phyloP scores from a whole-genome alignment of 2,888 invertebrate genomes.

The Lutraria lutraria region DNA sequence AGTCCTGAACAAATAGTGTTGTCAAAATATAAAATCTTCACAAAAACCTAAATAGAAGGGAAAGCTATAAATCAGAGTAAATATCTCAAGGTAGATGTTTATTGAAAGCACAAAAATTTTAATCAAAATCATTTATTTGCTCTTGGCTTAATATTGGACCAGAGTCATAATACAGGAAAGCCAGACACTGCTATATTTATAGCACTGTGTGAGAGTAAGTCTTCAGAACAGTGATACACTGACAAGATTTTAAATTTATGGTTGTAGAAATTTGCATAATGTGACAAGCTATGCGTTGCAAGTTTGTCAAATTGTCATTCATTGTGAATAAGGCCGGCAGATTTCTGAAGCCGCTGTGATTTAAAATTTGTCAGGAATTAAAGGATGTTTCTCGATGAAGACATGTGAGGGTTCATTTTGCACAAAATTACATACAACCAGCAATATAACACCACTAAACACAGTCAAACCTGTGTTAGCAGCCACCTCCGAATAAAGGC shows the following conservation, averaged over 20 bases:
- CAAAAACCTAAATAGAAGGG: background rate
- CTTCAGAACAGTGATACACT: background rate
- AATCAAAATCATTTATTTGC: conserved; percentile 20
- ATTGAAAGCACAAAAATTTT: conserved; percentile 16
- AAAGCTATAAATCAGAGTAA: conserved; percentile 2
- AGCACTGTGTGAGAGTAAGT: background rate
- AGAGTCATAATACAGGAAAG: background rate
- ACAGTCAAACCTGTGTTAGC: too few relatives aligned
- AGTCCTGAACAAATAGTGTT: conserved; percentile 1
- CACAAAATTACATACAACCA: too few relatives aligned
- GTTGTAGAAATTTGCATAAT: conserved; percentile 3
- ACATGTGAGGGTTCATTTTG: background rate
- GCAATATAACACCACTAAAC: too few relatives aligned
- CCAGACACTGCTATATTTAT: background rate
- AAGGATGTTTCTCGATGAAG: background rate
- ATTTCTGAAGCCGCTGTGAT: background rate
- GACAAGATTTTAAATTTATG: conserved; percentile 23
- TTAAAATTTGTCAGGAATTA: background rate
- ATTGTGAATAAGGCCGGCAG: background rate
- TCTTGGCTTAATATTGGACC: background rate
- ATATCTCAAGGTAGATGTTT: background rate
- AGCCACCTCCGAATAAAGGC: too few relatives aligned
- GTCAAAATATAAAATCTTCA: background rate
- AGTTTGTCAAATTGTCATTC: background rate
- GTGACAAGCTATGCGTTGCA: background rate